Conservation (phyloP, 2,888 invertebrate genomes). For the Drosophila quinaria region DNA sequence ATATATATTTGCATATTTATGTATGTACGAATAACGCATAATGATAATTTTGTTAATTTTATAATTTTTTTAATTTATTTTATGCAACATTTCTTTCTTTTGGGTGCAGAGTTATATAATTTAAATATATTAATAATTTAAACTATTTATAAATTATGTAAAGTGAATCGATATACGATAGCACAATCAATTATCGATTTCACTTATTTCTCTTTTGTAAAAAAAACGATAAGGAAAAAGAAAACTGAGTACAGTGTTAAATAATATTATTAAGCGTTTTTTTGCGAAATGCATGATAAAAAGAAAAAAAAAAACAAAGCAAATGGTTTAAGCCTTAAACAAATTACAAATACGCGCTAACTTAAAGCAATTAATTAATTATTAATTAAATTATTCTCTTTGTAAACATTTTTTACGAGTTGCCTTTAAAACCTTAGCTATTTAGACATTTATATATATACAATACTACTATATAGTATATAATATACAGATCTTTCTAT, state of each 20-base stretch:
- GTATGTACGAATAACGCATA: constrained; percentile 43
- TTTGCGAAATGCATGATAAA: constrained; percentile 10
- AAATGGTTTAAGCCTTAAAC: constrained; percentile 29
- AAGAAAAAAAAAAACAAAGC: neutral
- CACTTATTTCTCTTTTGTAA: constrained; percentile 8
- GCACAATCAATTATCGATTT: constrained; percentile 22
- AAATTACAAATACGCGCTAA: constrained; percentile 26
- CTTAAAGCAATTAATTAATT: constrained; percentile 43
- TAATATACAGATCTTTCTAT: constrained; percentile 10
- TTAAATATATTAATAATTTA: constrained; percentile 45
- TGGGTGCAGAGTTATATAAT: constrained; percentile 65
- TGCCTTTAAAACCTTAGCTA: constrained; percentile 34
- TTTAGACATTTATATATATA: constrained; percentile 4
- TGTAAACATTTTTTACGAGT: constrained; percentile 53
- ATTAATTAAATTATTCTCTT: constrained; percentile 43
- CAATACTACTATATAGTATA: constrained; percentile 12
- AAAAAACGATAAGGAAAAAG: constrained; percentile 5
- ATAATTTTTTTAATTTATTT: constrained; percentile 53
- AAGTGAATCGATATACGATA: constrained; percentile 23
- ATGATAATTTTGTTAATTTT: constrained; percentile 63
- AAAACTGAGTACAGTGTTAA: constrained; percentile 66
- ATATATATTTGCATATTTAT: constrained; percentile 23
- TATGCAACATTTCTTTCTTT: constrained; percentile 46
- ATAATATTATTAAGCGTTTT: constrained; percentile 37
- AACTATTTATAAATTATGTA: constrained; percentile 47